Evolutionary conservation across 2,888 invertebrate genomes (phyloP).

Genomic region (Hirtodrosophila alboralis): DNA sequence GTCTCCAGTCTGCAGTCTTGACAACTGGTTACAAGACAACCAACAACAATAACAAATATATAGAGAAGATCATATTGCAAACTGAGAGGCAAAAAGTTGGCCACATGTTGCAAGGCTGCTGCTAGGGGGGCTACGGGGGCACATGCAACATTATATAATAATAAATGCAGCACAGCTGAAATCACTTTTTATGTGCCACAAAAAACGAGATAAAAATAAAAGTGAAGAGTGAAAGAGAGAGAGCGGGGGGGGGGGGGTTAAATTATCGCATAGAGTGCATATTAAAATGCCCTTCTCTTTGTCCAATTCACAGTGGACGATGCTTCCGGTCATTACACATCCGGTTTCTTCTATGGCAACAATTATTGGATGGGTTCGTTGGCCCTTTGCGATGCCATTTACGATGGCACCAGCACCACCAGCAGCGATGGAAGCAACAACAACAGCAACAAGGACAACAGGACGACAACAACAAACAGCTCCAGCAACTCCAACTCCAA

Average conservation of each 20-base stretch:
- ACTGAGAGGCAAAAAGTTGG: constrained; percentile 20
- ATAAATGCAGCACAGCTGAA: not conserved
- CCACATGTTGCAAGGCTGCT: constrained; percentile 48
- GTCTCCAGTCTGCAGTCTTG: constrained; percentile 7
- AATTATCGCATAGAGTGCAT: constrained; percentile 9
- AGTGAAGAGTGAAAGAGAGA: constrained; percentile 17
- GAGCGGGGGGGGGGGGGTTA: not conserved
- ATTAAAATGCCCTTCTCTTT: constrained; percentile 61
- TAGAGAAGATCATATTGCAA: constrained; percentile 39
- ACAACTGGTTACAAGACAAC: constrained; percentile 45
- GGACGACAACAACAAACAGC: constrained; percentile 2
- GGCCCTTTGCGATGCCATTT: constrained; percentile 88
- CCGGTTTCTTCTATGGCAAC: constrained; percentile 93
- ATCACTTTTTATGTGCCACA: too few species aligned
- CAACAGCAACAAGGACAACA: constrained; percentile 17
- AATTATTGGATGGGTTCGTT: constrained; percentile 92
- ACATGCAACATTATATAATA: constrained; percentile 42
- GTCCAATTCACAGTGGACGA: constrained; percentile 86
- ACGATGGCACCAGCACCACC: constrained; percentile 65
- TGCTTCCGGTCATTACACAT: constrained; percentile 90
- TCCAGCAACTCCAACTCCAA: constrained; percentile 4
- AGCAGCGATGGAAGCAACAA: constrained; percentile 27
- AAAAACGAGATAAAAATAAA: too few species aligned
- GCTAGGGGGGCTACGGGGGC: too few species aligned
- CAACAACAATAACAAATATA: constrained; percentile 20